Conservation (phyloP, 2,888 invertebrate genomes). For the Drosophila niveifrons region DNA sequence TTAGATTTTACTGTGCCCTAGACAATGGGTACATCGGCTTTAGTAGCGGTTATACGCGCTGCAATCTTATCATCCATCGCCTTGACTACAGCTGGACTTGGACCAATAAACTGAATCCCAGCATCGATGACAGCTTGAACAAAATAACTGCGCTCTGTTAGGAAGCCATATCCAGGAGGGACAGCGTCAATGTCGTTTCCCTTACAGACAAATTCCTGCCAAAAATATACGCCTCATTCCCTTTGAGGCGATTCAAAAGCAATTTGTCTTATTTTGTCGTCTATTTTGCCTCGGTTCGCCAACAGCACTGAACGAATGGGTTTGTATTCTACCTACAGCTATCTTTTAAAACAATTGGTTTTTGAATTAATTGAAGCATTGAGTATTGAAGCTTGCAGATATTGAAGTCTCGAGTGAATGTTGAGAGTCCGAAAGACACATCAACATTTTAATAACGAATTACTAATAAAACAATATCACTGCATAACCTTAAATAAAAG, state of each 20-base stretch:
- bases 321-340: conserved; percentile 87
- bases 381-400: no score
- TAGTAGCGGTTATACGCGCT: conserved; percentile 97
- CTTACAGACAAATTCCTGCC: conserved; percentile 98
- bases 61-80: conserved; percentile 99
- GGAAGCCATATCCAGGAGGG: conserved; percentile 85
- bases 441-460: no score
- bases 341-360: no score
- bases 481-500: no score
- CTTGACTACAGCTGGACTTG: conserved; percentile 93
- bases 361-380: no score
- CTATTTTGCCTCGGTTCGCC: conserved; percentile 99
- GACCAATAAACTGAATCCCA: conserved; percentile 98
- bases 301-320: conserved; percentile 97
- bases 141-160: conserved; percentile 91
- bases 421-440: no score
- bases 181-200: conserved; percentile 94
- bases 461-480: no score
- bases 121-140: conserved; percentile 96
- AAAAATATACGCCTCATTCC: conserved; percentile 98
- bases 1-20: conserved; percentile 96
- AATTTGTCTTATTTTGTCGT: no score
- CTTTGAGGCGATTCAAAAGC: conserved; percentile 98
- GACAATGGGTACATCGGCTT: conserved; percentile 96
- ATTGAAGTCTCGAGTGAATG: no score